Base-by-base conservation (phyloP, 1,140 invertebrate genomes). In the Adelges cooleyi region DNA sequence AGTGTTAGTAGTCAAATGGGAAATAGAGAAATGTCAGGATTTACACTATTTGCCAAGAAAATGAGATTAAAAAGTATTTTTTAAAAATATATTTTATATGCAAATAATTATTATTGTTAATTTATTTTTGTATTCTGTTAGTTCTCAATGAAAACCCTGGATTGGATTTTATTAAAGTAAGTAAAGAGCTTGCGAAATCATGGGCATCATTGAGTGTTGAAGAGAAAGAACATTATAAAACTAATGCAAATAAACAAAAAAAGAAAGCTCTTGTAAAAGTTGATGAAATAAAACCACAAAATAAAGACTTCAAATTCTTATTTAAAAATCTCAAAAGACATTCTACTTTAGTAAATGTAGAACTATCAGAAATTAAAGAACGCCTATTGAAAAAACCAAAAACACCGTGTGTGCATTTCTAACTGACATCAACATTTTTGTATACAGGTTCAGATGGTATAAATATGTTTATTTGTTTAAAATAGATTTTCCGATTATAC, bases 181-280 rank as follows among this genome's bases (percentile, higher is more conserved):
- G 77, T 18, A 67, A 67, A 62, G 53, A 69, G 20, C 69, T 79
- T 54, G 73, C 72, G 40, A 59, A 71, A 36, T 66, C 69, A 11
- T 80, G 79, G 79, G 73, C 74, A 52, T 40, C 73, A 25, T 68
- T 79, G 40, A 69, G 73, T 1, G 68, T 73, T 2, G 74, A 77
- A 50, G 75, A 78, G 66, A 77, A 75, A 65, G 73, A 74, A 40
- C 73, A 72, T 69, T 80, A 77, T 67, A 71, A 75, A 67, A 73
- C 75, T 65, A 49, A 75, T 13, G 74, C 72, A 13, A 67, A 66
- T 65, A 9, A 56, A 53, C 36, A 65, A 38, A 68, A 72, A 68
- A 68, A 44, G 17, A n/a, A 50, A 6, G n/a, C 1, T 22, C 9
- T 33, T 13, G 4, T 29, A 36, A 65, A 36, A 23, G 18, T 8